Base-by-base conservation (phyloP, 2,888 invertebrate genomes). In the Drosophila yooni region DNA sequence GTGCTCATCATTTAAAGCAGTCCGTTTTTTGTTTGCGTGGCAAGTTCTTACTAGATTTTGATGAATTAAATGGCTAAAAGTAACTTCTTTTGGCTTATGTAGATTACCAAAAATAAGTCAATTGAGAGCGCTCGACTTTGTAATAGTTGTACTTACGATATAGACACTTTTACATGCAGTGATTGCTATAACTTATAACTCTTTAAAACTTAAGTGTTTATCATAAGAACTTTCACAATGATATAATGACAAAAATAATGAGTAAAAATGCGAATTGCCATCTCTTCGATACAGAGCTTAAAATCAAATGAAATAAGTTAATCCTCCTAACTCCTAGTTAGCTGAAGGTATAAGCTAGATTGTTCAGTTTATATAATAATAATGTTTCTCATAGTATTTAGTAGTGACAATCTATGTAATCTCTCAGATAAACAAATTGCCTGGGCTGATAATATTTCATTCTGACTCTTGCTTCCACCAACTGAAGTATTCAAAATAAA, bases 1-100 rank as follows among this genome's bases (percentile, higher is more conserved):
- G 38, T 38, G 38, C 40, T 57, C 40, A 21, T 29, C 52, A 43
- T 18, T 61, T 46, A 31, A 53, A 29, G 13, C 25, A 40, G 25
- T 31, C 33, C 27, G 33, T 51, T 43, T 51, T 51, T 40, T n/a
- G 6, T 40, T 29, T 25, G 21, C 33, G 33, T 53, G 25, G 11
- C 27, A 56, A 29, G 29, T 27, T 40, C 36, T 38, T 40, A 56
- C 5, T 29, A 3, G n/a, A n/a, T 10, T 40, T 29, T 57, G 21
- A 40, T 21, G 29, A 57, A 31, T n/a, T 57, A 8, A 40, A 57
- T 15, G 15, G 53, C 10, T 7, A 8, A 13, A 6, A 56, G n/a
- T 15, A 29, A 11, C 11, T 27, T 6, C 6, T 18, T 29, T 51
- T 11, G n/a, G 51, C 11, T n/a, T 11, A 11, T 29, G 6, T n/a